phyloP scores from a whole-genome alignment of 2,888 invertebrate species.

The Strigamia transsilvanica region DNA sequence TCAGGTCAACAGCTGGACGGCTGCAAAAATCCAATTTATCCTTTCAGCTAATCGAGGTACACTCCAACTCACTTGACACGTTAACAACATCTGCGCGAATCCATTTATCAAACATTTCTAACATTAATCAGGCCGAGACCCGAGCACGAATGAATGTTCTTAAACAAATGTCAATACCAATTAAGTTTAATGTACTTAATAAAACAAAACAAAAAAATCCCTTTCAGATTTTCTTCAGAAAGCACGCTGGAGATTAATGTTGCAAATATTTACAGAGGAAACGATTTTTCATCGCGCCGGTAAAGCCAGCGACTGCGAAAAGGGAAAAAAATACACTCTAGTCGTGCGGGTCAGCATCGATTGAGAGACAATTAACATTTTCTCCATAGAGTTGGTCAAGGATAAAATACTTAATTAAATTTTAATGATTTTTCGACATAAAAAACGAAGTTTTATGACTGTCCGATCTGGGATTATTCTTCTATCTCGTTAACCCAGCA shows the following conservation, averaged over 20 bases:
- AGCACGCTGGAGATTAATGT: constrained; percentile 9
- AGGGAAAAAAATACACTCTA: neutral
- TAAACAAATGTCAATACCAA: neutral
- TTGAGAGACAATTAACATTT: neutral
- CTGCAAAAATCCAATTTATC: constrained; percentile 42
- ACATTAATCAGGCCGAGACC: neutral
- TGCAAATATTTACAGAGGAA: neutral
- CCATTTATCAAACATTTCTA: constrained; percentile 11
- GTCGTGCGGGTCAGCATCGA: neutral
- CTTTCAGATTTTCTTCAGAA: neutral
- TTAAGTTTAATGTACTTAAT: neutral
- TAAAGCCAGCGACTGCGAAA: too few relatives aligned
- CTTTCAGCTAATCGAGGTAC: constrained; percentile 14
- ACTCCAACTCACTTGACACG: neutral
- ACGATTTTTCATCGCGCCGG: neutral
- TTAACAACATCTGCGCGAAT: constrained; percentile 22
- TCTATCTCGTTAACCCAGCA: constrained; percentile 29
- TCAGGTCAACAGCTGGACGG: constrained; percentile 21
- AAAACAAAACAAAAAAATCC: neutral
- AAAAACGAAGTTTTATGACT: neutral
- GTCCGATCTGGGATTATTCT: neutral
- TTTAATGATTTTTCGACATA: neutral
- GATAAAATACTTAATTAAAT: neutral
- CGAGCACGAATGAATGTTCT: constrained; percentile 9
- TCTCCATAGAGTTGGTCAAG: neutral